These are phyloP conservation scores for Potamarius usumacintae DNA, from an alignment of 2,113 vertebrate genomes.

Conservation along the genomic window DNA sequence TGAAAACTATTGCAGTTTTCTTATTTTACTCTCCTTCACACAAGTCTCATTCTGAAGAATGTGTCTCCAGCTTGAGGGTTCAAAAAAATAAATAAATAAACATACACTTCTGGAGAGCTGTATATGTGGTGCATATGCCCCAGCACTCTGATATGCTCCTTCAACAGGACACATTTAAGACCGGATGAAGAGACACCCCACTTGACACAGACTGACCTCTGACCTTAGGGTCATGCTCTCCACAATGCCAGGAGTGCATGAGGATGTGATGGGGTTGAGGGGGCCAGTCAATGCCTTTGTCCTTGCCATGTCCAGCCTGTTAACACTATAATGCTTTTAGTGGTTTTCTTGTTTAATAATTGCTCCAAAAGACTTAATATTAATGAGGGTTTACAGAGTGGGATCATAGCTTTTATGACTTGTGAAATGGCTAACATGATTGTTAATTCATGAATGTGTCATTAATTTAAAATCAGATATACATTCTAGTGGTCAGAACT, in stretches of 20 bases:
- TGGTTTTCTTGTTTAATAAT: conserved; percentile 71
- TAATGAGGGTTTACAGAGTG: conserved; percentile 57
- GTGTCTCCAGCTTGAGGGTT: neutral
- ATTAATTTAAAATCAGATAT: neutral
- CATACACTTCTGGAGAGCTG: conserved; percentile 12
- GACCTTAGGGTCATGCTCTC: conserved; percentile 54
- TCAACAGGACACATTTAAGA: conserved; percentile 66
- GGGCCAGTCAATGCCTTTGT: conserved; percentile 64
- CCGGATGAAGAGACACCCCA: conserved; percentile 65
- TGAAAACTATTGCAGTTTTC: neutral
- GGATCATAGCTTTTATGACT: conserved; percentile 31
- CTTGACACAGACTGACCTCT: conserved; percentile 53
- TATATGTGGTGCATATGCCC: conserved; percentile 6
- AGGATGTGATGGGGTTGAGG: conserved; percentile 50
- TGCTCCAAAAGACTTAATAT: conserved; percentile 63
- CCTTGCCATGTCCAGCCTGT: conserved; percentile 62
- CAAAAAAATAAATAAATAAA: neutral
- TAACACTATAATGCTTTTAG: conserved; percentile 69
- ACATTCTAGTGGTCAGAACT: neutral
- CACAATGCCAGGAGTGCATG: conserved; percentile 56
- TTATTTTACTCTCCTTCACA: neutral
- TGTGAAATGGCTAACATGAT: neutral
- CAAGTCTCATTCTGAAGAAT: neutral
- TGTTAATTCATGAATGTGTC: neutral
- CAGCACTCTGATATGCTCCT: conserved; percentile 57